Percentiles rank a stretch among this genome's conserved stretches.
Conservation (phyloP, 2,888 invertebrate species). For the Coleophora deauratella region DNA sequence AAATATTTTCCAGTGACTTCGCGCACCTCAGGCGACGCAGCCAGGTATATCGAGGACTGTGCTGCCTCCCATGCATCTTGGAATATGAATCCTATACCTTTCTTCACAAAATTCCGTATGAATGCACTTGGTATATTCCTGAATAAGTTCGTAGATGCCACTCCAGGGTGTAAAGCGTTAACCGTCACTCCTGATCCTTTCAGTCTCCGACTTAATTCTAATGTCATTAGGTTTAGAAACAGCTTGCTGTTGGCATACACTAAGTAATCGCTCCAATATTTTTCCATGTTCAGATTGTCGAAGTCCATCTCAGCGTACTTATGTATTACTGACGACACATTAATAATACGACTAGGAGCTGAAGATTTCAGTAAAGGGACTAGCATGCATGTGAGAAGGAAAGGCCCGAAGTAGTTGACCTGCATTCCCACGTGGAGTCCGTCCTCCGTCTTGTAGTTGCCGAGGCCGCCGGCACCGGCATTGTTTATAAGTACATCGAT, state of each 20-base stretch:
- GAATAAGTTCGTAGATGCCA: constrained; percentile 78
- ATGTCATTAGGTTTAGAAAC: constrained; percentile 77
- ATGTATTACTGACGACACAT: constrained; percentile 76
- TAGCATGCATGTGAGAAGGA: constrained; percentile 79
- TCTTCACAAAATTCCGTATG: constrained; percentile 38
- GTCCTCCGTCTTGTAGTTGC: constrained; percentile 74
- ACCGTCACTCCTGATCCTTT: constrained; percentile 77
- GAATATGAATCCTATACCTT: constrained; percentile 47
- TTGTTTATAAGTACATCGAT: constrained; percentile 76
- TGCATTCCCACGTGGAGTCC: constrained; percentile 81
- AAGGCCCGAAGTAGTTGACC: constrained; percentile 82
- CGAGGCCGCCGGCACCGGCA: constrained; percentile 68
- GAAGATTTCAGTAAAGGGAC: constrained; percentile 68
- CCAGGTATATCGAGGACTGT: constrained; percentile 76
- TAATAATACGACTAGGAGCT: constrained; percentile 77
- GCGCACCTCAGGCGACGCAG: constrained; percentile 70
- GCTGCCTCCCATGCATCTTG: constrained; percentile 78
- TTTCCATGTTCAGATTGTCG: constrained; percentile 64
- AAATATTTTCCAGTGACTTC: constrained; percentile 79
- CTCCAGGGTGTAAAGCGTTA: constrained; percentile 81
- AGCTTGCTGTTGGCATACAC: constrained; percentile 74
- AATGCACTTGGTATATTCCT: constrained; percentile 71
- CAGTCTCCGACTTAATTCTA: constrained; percentile 73
- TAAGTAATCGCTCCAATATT: constrained; percentile 64
- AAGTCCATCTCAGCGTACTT: constrained; percentile 58